Percentiles rank a stretch among this genome's conserved stretches.
These are phyloP conservation scores for Sternotherus odoratus DNA, from an alignment of 2,797 vertebrate genomes.

Conservation along the genomic window DNA sequence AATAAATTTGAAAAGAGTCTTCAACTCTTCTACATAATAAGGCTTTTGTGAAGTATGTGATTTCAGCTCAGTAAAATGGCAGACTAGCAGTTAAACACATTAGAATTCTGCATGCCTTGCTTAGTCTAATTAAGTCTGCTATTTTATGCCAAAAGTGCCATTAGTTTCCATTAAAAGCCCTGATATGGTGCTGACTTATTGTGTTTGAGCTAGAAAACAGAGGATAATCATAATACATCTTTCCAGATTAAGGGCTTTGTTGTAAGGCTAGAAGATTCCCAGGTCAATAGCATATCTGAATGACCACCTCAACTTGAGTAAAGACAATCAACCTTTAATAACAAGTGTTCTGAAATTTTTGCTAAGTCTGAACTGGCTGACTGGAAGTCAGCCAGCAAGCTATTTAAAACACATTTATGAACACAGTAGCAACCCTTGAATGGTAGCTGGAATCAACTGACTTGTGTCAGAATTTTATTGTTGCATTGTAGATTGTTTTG, in stretches of 20 bases:
- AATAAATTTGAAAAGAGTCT: conserved; percentile 69
- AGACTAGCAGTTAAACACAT: conserved; percentile 75
- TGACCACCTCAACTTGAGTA: background rate
- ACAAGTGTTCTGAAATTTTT: conserved; percentile 24
- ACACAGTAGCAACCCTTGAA: conserved; percentile 11
- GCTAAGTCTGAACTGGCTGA: conserved; percentile 21
- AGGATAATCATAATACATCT: conserved; percentile 52
- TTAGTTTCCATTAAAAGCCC: conserved; percentile 87
- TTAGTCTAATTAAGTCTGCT: conserved; percentile 85
- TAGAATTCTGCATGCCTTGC: conserved; percentile 76
- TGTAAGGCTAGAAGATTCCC: conserved; percentile 39
- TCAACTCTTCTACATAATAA: conserved; percentile 64
- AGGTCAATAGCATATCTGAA: background rate
- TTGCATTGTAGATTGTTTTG: conserved; percentile 4
- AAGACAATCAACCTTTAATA: conserved; percentile 15
- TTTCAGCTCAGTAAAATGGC: conserved; percentile 81
- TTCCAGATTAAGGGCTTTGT: conserved; percentile 78
- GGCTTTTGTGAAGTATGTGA: conserved; percentile 83
- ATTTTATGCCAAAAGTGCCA: conserved; percentile 84
- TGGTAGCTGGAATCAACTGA: background rate
- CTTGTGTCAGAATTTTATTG: conserved; percentile 43
- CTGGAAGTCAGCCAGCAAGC: conserved; percentile 4
- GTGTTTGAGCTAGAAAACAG: conserved; percentile 50
- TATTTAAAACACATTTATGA: conserved; percentile 19
- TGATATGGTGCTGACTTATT: conserved; percentile 59